These are phyloP conservation scores for Germaria angustata DNA, from an alignment of 2,888 invertebrate genomes.

Conservation along the genomic window DNA sequence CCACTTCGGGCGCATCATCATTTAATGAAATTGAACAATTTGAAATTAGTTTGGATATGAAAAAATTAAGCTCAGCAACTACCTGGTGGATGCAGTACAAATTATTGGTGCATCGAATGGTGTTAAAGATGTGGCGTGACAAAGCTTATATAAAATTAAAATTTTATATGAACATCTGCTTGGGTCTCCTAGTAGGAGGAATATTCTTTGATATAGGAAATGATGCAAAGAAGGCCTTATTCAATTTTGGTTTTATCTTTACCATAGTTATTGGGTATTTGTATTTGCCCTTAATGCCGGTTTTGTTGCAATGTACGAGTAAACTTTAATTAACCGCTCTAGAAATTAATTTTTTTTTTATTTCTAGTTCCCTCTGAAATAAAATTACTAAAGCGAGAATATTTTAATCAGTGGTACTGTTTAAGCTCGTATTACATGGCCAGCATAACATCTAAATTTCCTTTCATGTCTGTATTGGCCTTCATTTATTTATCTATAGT, in stretches of 20 bases:
- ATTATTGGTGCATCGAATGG: slow-evolving; percentile 85
- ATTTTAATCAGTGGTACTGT: slow-evolving; percentile 92
- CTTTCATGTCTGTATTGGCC: slow-evolving; percentile 85
- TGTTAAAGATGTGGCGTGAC: slow-evolving; percentile 88
- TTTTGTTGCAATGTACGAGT: slow-evolving; percentile 87
- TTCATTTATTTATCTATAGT: slow-evolving; percentile 86
- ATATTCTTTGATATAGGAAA: slow-evolving; percentile 88
- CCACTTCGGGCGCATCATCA: slow-evolving; percentile 75
- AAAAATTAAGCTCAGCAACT: slow-evolving; percentile 82
- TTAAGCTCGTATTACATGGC: slow-evolving; percentile 90
- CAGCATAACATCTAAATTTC: slow-evolving; percentile 85
- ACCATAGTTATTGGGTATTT: slow-evolving; percentile 89
- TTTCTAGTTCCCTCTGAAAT: slow-evolving; percentile 89
- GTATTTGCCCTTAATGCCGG: slow-evolving; percentile 91
- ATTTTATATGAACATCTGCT: slow-evolving; percentile 84
- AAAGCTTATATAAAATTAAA: slow-evolving; percentile 87
- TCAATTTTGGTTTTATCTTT: slow-evolving; percentile 92
- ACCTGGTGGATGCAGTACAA: slow-evolving; percentile 85
- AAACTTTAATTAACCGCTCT: too few species aligned
- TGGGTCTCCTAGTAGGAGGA: slow-evolving; percentile 86
- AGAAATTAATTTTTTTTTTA: background rate
- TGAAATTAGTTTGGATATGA: slow-evolving; percentile 80
- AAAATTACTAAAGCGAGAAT: slow-evolving; percentile 87
- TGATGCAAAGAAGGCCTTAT: slow-evolving; percentile 89
- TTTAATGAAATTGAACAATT: slow-evolving; percentile 74